Evolutionary conservation across 2,888 invertebrate species (phyloP), one percentile per base, ranked within the genome.

Genomic region (Nipponacmea schrenckii): DNA sequence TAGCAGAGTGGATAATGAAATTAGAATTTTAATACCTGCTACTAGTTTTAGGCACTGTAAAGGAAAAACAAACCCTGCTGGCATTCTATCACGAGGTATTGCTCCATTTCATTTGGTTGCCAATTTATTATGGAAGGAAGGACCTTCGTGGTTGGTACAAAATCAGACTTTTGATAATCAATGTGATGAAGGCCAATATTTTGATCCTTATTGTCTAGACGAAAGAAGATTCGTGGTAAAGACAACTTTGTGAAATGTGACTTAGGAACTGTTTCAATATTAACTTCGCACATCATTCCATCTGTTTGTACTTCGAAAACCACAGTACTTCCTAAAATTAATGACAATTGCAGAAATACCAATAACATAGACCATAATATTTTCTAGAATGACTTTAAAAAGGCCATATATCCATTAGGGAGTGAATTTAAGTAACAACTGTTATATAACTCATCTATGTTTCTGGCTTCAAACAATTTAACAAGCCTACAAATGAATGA

Each of bases 181-280:
- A 56, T 56, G 56, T 24, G 20, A 56, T 10, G 20, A n/a, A n/a
- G n/a, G 12, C 3, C 5, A 56, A 10, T 39, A 8, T 8, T 39
- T 39, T 10, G 39, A 8, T 10, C 20, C 56, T 20, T n/a, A 56
- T 10, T 56, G 56, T 20, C 12, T 56, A n/a, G 56, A 56, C n/a
- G 56, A 56, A 56, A 56, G 56, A 56, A 56, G 5, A 56, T 56
- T 56, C 56, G 56, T 56, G 56, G n/a, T 24, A 56, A 56, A 14
- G 20, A 56, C n/a, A 56, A 8, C 7, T 20, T 56, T 56, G 24
- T 20, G 8, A 56, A 56, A 2, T 10, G 17, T 56, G 14, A 56
- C 24, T 12, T 12, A n/a, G 56, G 24, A 12, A 56, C 20, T 10
- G 12, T 56, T 56, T 56, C n/a, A 48, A 48, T 48, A 17, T 48